Evolutionary conservation across 2,888 invertebrate genomes (phyloP).

Genomic region (Malthinus flaveolus): DNA sequence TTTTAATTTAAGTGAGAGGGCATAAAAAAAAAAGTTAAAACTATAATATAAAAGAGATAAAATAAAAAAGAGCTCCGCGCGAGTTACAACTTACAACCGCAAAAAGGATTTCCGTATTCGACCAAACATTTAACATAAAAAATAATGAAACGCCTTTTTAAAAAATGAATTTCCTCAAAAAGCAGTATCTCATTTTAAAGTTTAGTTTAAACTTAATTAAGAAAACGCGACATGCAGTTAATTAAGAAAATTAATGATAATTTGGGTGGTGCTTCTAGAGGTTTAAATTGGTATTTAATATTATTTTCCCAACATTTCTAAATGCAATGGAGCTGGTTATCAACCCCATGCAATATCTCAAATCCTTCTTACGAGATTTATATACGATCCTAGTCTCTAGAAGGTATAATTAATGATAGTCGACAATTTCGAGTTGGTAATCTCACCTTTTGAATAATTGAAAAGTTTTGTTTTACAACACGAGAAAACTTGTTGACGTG

Average conservation of each 20-base stretch:
- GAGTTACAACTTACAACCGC: no score
- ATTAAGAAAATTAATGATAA: constrained; percentile 35
- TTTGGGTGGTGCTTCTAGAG: constrained; percentile 20
- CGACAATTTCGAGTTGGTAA: constrained; percentile 1
- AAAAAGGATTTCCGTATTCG: no score
- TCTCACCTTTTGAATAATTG: constrained; percentile 6
- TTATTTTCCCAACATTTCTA: constrained; percentile 16
- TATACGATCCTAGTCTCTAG: not conserved
- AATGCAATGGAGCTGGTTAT: constrained; percentile 13
- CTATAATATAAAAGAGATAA: no score
- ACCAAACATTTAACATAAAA: no score
- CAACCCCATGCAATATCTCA: constrained; percentile 29
- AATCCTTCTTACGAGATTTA: constrained; percentile 4
- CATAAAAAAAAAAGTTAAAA: no score
- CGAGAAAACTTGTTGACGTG: not conserved
- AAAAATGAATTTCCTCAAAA: constrained; percentile 11
- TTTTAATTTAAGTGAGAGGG: no score
- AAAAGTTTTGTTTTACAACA: not conserved
- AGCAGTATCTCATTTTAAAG: constrained; percentile 19
- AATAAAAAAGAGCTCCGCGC: no score
- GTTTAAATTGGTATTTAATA: constrained; percentile 18
- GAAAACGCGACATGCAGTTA: constrained; percentile 29
- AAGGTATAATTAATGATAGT: constrained; percentile 6
- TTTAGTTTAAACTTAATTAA: constrained; percentile 28
- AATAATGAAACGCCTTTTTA: no score